A percentile compares a stretch with the other conserved stretches of the same genome.
These are phyloP conservation scores for Adineta ricciae DNA, from an alignment of 2,888 invertebrate species.

Conservation along the genomic window DNA sequence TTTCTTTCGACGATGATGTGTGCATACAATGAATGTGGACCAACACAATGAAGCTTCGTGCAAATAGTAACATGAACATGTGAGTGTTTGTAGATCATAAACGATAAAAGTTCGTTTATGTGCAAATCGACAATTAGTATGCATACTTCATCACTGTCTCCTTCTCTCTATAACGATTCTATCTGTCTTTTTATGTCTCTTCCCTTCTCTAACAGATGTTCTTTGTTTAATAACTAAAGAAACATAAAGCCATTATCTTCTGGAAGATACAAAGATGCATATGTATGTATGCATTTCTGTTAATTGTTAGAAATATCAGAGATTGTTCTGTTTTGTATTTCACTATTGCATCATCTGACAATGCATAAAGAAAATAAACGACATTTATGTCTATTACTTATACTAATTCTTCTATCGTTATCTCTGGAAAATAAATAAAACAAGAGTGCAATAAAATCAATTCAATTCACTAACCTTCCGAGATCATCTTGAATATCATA, in stretches of 20 bases:
- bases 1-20: background rate
- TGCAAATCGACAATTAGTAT: background rate
- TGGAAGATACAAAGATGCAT: background rate
- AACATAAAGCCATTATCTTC: background rate
- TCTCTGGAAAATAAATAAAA: background rate
- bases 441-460: background rate
- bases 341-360: background rate
- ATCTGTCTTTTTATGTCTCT: background rate
- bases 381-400: background rate
- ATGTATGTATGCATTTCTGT: background rate
- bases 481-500: slow-evolving; percentile 20
- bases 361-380: background rate
- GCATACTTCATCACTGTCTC: background rate
- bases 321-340: background rate
- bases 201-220: background rate
- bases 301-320: background rate
- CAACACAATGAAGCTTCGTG: background rate
- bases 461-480: background rate
- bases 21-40: background rate
- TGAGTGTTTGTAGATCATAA: background rate
- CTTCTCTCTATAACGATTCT: background rate
- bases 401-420: background rate
- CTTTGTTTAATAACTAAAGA: background rate
- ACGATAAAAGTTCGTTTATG: background rate
- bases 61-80: background rate